Conservation (phyloP, 1,140 invertebrate genomes). For the Caerostris darwini region DNA sequence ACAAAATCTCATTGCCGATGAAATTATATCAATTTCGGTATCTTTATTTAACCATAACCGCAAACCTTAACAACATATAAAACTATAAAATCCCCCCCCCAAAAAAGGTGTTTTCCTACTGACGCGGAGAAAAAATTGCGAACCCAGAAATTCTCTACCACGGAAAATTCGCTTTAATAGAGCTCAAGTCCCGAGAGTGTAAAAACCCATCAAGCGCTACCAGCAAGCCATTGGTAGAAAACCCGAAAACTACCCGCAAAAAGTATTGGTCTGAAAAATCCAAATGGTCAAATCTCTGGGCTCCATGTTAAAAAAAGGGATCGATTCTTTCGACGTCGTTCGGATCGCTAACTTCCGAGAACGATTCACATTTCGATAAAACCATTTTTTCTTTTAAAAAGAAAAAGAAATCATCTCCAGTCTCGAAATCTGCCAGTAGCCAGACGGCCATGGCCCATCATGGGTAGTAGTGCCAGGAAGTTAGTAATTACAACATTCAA, state of each 20-base stretch:
- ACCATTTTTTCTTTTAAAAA: not conserved
- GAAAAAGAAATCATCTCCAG: too few relatives aligned
- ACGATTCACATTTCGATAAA: conserved; percentile 42
- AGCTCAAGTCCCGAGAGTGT: not conserved
- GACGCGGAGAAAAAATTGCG: too few relatives aligned
- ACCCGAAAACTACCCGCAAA: conserved; percentile 22
- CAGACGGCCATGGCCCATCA: too few relatives aligned
- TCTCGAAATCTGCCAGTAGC: too few relatives aligned
- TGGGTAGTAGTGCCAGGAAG: too few relatives aligned
- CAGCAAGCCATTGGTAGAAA: not conserved
- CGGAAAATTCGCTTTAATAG: not conserved
- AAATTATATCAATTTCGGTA: too few relatives aligned
- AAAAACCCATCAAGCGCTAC: not conserved
- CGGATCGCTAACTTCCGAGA: not conserved
- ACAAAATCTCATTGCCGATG: too few relatives aligned
- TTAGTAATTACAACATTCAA: too few relatives aligned
- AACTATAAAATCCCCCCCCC: too few relatives aligned
- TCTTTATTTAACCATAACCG: too few relatives aligned
- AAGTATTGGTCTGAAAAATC: conserved; percentile 15
- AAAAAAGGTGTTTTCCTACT: too few relatives aligned
- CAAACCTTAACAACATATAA: too few relatives aligned
- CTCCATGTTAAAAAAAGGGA: not conserved
- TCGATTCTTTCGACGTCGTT: conserved; percentile 2
- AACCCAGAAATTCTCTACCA: not conserved
- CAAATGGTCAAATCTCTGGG: conserved; percentile 18